Conservation (phyloP, 2,888 invertebrate species). For the Lutraria lutraria region DNA sequence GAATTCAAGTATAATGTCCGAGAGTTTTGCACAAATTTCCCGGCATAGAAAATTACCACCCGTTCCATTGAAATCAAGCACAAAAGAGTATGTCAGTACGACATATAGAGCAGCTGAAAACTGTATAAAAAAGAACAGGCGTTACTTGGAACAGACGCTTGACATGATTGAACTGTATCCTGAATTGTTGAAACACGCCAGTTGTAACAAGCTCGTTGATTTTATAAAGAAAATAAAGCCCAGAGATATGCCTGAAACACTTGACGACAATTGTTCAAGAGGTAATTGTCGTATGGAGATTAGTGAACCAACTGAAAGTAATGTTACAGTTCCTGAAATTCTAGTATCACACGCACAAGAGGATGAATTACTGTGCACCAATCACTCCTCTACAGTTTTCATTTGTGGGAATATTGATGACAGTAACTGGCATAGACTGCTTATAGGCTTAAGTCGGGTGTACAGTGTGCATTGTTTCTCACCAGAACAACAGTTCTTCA, state of each 20-base stretch:
- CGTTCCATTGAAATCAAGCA: not conserved
- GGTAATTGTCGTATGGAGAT: too few relatives aligned
- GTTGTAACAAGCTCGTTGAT: slow-evolving; percentile 12
- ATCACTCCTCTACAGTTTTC: slow-evolving; percentile 15
- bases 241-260: not conserved
- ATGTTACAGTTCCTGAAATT: slow-evolving; percentile 29
- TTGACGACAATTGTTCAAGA: too few relatives aligned
- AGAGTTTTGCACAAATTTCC: not conserved
- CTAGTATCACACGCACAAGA: slow-evolving; percentile 36
- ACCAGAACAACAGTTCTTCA: not conserved
- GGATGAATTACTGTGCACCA: not conserved
- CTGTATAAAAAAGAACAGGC: not conserved
- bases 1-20: not conserved
- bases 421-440: slow-evolving; percentile 44
- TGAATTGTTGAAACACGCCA: not conserved
- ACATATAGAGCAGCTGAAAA: slow-evolving; percentile 13
- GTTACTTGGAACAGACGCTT: not conserved
- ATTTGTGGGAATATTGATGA: slow-evolving; percentile 43
- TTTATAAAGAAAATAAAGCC: not conserved
- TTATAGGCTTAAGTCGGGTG: slow-evolving; percentile 36
- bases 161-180: slow-evolving; percentile 17
- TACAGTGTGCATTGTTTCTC: slow-evolving; percentile 28
- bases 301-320: too few relatives aligned
- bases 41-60: not conserved
- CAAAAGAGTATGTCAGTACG: not conserved